A percentile compares a stretch with the other conserved stretches of the same genome.
These are phyloP conservation scores for Orientallactaga bullata DNA, from an alignment of 2,113 vertebrate genomes.

Conservation along the genomic window DNA sequence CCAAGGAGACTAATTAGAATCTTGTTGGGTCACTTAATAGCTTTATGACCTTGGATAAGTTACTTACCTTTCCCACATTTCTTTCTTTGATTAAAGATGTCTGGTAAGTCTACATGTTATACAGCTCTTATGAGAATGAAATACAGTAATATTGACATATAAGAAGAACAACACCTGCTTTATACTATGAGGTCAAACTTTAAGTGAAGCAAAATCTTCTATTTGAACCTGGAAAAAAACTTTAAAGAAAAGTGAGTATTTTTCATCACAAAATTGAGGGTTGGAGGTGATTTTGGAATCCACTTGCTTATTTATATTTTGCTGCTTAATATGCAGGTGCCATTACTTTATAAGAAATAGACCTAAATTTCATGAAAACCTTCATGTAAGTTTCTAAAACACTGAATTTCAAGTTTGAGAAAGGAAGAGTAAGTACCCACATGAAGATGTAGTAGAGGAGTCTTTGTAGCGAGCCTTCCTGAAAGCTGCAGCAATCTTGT, in stretches of 20 bases:
- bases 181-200: not conserved
- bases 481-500: constrained; percentile 10
- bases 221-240: not conserved
- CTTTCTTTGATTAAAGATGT: not conserved
- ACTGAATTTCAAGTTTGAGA: not conserved
- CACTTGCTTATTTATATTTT: not conserved
- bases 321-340: not conserved
- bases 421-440: constrained; percentile 20
- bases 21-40: not conserved
- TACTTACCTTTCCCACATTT: not conserved
- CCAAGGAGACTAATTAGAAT: not conserved
- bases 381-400: constrained; percentile 28
- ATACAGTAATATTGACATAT: not conserved
- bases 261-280: not conserved
- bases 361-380: not conserved
- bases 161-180: not conserved
- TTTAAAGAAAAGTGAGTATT: not conserved
- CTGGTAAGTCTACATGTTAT: not conserved
- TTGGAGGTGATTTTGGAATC: not conserved
- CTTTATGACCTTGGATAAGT: not conserved
- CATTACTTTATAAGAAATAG: not conserved
- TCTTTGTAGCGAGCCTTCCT: not conserved
- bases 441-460: constrained; percentile 14
- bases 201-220: not conserved
- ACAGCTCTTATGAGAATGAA: not conserved